Percentiles rank a stretch among this genome's conserved stretches.
phyloP scores from a whole-genome alignment of 2,888 invertebrate species.

The Eutolmus rufibarbis region DNA sequence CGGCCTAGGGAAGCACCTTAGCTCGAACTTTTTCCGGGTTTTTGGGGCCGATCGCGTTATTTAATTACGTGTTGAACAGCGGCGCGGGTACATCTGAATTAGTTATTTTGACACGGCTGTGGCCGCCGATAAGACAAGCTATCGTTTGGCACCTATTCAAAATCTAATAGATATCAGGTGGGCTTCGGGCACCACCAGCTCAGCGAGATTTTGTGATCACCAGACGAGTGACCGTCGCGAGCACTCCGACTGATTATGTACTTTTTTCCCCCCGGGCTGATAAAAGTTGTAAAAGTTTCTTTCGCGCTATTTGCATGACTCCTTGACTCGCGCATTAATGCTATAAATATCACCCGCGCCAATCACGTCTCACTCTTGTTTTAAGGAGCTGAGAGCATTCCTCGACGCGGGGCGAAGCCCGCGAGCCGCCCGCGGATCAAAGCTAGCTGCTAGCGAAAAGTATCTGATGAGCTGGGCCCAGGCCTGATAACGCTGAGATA shows the following conservation, averaged over 20 bases:
- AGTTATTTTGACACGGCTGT: background rate
- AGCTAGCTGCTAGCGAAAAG: background rate
- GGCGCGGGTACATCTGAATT: background rate
- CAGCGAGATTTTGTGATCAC: background rate
- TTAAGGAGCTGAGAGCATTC: background rate
- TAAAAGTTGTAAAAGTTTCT: background rate
- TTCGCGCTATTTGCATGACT: conserved; percentile 13
- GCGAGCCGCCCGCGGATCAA: background rate
- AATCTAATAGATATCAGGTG: conserved; percentile 24
- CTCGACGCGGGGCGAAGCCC: background rate
- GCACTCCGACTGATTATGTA: background rate
- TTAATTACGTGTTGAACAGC: background rate
- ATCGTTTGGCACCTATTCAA: conserved; percentile 29
- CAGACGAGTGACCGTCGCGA: background rate
- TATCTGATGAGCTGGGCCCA: background rate
- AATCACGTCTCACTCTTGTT: background rate
- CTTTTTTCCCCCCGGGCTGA: background rate
- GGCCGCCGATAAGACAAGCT: conserved; percentile 16
- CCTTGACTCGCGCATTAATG: background rate
- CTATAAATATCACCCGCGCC: background rate
- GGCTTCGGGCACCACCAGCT: background rate
- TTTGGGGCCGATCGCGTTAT: background rate
- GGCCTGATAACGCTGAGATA: background rate
- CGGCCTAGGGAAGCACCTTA: background rate
- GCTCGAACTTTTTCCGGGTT: background rate